Evolutionary conservation across 2,113 vertebrate species (phyloP), one percentile per base, ranked within the genome.

Genomic region (Plestiodon gilberti): DNA sequence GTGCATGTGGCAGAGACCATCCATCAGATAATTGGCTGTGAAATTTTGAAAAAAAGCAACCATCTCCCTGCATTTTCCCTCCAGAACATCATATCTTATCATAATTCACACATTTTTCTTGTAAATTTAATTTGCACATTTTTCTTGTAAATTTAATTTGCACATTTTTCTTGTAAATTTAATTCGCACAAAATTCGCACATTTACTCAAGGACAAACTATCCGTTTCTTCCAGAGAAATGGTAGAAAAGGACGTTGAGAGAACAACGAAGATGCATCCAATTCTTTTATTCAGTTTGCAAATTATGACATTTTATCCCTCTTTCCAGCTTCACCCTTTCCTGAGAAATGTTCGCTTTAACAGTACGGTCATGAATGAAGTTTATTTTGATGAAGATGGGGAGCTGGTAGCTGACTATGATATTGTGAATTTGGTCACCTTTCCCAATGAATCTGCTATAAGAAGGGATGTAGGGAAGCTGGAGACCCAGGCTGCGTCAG

Each of bases 401-500:
- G 73, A 38, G 18, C 20, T 84, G 38, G 40, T 52, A 22, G 40
- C 83, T 10, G 14, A 55, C 30, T 84, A 55, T 76, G 73, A 38
- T 23, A 52, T 84, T 77, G 83, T 84, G 73, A 84, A 84, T 22
- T 35, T 84, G 83, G 30, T 76, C 43, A 52, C 48, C 9, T 84
- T 75, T 76, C 73, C 83, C 43, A 84, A 84, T 38, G n/a, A 84
- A 9, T 64, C 83, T 4, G 73, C 83, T 22, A 10, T 33, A 65
- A 76, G 83, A 48, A 33, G 65, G 20, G 76, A 75, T 25, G 73
- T 84, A 11, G 83, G 83, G 43, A 77, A 35, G n/a, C 83, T 84
- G 6, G 40, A 84, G 71, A 76, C 30, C 6, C 30, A 3, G 17
- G 20, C 40, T 4, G 61, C 82, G 15, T 35, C 82, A 28, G 38